Percentiles rank a stretch among this genome's conserved stretches.
phyloP scores from a whole-genome alignment of 2,888 invertebrate species.

The Branchellion lobata region DNA sequence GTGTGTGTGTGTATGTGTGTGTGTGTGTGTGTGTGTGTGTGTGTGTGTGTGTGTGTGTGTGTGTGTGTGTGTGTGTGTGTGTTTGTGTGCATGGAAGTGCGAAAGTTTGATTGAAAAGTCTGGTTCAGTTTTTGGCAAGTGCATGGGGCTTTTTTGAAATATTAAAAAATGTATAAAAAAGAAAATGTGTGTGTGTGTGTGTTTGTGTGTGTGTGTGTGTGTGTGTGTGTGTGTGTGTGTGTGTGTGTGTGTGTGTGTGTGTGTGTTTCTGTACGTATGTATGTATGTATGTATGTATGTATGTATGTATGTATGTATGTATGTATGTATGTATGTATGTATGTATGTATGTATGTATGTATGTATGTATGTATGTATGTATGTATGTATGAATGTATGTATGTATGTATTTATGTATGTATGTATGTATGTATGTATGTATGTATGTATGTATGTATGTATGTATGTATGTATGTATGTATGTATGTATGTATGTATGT shows the following conservation, averaged over 20 bases:
- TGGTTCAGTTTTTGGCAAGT: no score
- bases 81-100: not conserved
- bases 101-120: no score
- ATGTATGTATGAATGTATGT: not conserved
- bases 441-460: slow-evolving; percentile 8
- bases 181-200: no score
- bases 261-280: not conserved
- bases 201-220: not conserved
- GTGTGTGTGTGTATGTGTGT: slow-evolving; percentile 22
- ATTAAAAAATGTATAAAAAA: no score
- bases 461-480: not conserved
- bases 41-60: slow-evolving; percentile 23
- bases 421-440: slow-evolving; percentile 2
- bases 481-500: slow-evolving; percentile 8
- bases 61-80: slow-evolving; percentile 14
- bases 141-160: no score
- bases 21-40: slow-evolving; percentile 23
- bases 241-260: not conserved
- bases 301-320: not conserved
- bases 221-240: not conserved
- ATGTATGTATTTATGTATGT: not conserved
- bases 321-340: not conserved
- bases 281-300: not conserved
- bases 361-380: slow-evolving; percentile 13
- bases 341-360: slow-evolving; percentile 12